A percentile compares a stretch with the other conserved stretches of the same genome.
Conservation (phyloP, 2,888 invertebrate species). For the Tachina lurida region DNA sequence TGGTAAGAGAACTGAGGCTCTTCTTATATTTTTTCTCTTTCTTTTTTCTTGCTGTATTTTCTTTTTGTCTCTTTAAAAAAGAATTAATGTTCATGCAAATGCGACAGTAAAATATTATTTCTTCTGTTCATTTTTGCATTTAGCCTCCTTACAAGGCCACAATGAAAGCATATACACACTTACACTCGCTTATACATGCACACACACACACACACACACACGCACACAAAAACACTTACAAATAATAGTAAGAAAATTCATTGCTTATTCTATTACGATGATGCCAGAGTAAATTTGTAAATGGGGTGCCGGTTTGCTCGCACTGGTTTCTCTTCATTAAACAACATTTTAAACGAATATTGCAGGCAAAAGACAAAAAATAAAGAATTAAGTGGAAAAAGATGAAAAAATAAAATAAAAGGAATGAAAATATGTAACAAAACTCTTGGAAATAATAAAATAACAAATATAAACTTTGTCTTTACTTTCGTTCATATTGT, state of each 20-base stretch:
- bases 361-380: constrained; percentile 1
- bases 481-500: constrained; percentile 54
- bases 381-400: neutral
- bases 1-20: neutral
- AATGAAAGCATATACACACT: constrained; percentile 26
- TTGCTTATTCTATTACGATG: constrained; percentile 55
- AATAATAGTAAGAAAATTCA: constrained; percentile 54
- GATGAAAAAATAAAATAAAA: neutral
- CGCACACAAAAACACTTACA: neutral
- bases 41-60: constrained; percentile 39
- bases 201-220: constrained; percentile 3
- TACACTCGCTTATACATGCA: neutral
- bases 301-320: constrained; percentile 38
- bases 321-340: constrained; percentile 60
- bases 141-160: constrained; percentile 64
- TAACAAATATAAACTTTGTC: constrained; percentile 57
- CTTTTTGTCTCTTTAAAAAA: constrained; percentile 63
- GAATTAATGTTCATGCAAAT: constrained; percentile 72
- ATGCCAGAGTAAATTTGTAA: constrained; percentile 66
- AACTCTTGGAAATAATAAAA: constrained; percentile 43
- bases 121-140: constrained; percentile 63
- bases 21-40: neutral
- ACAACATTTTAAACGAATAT: constrained; percentile 58
- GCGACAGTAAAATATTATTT: constrained; percentile 71
- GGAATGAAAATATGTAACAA: constrained; percentile 5